phyloP scores from a whole-genome alignment of 2,888 invertebrate species.

The Anticlea derivata region DNA sequence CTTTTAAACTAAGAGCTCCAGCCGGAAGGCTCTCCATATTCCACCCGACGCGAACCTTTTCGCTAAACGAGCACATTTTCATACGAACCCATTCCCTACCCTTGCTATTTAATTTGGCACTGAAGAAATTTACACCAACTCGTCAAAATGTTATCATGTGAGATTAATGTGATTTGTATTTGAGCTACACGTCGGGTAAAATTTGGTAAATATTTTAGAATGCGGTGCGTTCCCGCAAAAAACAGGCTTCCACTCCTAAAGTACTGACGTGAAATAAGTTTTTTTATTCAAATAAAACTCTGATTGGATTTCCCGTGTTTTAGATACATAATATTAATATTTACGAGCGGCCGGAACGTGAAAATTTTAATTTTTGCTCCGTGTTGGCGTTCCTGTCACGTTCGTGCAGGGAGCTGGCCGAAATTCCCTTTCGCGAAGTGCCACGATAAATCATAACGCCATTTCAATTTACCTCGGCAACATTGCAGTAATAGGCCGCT shows the following conservation, averaged over 20 bases:
- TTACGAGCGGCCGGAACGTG: constrained; percentile 26
- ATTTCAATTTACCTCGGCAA: constrained; percentile 78
- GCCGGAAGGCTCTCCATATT: constrained; percentile 58
- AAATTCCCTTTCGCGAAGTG: constrained; percentile 73
- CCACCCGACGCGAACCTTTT: constrained; percentile 52
- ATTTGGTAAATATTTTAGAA: constrained; percentile 45
- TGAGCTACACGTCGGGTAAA: constrained; percentile 34
- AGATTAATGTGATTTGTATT: constrained; percentile 51
- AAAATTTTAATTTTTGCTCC: constrained; percentile 29
- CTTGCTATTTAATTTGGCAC: constrained; percentile 53
- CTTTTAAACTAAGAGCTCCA: constrained; percentile 71
- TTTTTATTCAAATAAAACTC: constrained; percentile 29
- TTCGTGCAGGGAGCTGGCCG: constrained; percentile 65
- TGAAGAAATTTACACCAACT: constrained; percentile 56
- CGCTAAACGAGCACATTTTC: constrained; percentile 58
- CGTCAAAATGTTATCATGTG: constrained; percentile 56
- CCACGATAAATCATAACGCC: constrained; percentile 77
- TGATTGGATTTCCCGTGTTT: constrained; percentile 34
- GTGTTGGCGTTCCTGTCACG: constrained; percentile 69
- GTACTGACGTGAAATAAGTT: constrained; percentile 25
- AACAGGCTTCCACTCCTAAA: constrained; percentile 24
- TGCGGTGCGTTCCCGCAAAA: constrained; percentile 33
- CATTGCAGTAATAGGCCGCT: constrained; percentile 69
- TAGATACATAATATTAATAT: constrained; percentile 39
- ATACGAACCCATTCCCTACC: constrained; percentile 49